Base-by-base conservation (phyloP, 1,140 invertebrate genomes). In the Drosophila dunni region DNA sequence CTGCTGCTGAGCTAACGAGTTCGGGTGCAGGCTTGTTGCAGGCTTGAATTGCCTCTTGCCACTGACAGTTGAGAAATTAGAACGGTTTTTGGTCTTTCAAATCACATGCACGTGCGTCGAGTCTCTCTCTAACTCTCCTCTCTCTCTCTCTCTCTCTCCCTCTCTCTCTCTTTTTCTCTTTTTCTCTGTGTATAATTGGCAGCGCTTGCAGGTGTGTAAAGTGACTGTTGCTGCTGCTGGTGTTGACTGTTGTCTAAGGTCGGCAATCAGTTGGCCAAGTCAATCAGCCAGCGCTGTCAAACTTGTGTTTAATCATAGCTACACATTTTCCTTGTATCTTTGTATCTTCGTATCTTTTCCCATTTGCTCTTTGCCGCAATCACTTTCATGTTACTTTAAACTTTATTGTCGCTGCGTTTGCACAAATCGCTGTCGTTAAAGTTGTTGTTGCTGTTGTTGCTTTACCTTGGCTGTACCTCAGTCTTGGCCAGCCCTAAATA, bases 1-100 rank as follows among this genome's bases (percentile, higher is more conserved):
- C 42, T 48, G 54, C 7, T 15, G 29, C 57, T 7, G 9, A 75
- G 66, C 80, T 83, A 83, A 83, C 80, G 80, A 83, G 80, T 80
- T 74, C 73, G 61, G 58, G n/a, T 68, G 68, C 46, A 48, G 70
- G 36, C 62, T 17, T 40, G 46, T 64, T 62, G 61, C 65, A 38
- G 20, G 66, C 46, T 64, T 44, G 58, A 72, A 61, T 67, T 63
- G 81, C 73, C 80, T 74, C 79, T 89, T 66, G 73, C 82, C 65
- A 68, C 83, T 88, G 83, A 89, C 83, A 88, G 84, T 88, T 88
- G 83, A 89, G 83, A 89, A 89, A 88, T 88, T 88, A 89, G 83
- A 88, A 89, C 83, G 83, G 83, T 88, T 88, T 53, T 86, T 88
- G 78, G 67, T 83, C 76, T 79, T 73, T 66, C 58, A 88, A 86